Evolutionary conservation across 2,113 vertebrate species (phyloP).

Genomic region (Mobula birostris): DNA sequence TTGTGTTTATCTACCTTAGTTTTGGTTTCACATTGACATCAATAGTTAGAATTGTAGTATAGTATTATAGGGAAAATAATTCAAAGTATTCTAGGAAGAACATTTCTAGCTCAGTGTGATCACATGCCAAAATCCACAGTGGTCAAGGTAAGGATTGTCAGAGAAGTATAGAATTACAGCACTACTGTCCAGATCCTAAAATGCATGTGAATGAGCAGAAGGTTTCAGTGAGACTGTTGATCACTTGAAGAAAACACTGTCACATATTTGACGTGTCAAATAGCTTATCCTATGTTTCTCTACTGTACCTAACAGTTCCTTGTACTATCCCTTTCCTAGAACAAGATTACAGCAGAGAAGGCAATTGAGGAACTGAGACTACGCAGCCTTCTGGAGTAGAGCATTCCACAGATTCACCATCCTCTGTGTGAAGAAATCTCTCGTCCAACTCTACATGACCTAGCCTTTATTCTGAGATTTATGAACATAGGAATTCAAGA

Average conservation of each 20-base stretch:
- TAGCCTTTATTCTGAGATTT: too few species aligned
- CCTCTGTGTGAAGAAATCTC: too few species aligned
- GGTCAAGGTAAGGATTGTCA: not conserved
- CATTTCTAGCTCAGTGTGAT: not conserved
- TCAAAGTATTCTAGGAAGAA: not conserved
- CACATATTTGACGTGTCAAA: not conserved
- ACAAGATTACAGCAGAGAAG: not conserved
- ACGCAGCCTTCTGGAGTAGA: too few species aligned
- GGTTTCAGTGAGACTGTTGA: not conserved
- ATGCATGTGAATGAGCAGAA: not conserved
- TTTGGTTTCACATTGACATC: not conserved
- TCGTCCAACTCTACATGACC: too few species aligned
- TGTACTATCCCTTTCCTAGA: not conserved
- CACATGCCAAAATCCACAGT: not conserved
- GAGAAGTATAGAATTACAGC: not conserved
- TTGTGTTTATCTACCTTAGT: not conserved
- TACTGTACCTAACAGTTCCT: not conserved
- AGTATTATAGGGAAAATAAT: not conserved
- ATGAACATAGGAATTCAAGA: too few species aligned
- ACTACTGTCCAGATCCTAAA: not conserved
- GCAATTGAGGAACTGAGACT: not conserved
- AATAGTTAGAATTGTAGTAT: not conserved
- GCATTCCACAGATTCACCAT: too few species aligned
- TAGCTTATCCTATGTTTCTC: not conserved
- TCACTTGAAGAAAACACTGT: not conserved